These are phyloP conservation scores for Octodon degus DNA, from an alignment of 2,113 vertebrate genomes.

Conservation along the genomic window DNA sequence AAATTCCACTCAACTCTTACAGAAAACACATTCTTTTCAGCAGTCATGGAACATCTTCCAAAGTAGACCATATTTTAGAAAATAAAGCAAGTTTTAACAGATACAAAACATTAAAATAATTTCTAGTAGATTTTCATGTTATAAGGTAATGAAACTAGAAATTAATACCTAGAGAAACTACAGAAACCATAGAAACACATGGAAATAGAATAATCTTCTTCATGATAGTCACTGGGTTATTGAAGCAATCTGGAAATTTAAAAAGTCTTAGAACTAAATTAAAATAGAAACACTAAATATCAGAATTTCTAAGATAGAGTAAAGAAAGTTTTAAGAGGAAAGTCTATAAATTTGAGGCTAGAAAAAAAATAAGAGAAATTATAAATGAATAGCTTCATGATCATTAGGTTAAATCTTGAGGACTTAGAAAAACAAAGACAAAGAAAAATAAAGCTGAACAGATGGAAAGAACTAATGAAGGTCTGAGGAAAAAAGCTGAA, in stretches of 20 bases:
- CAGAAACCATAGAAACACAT: neutral
- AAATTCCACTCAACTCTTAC: neutral
- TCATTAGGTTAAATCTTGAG: neutral
- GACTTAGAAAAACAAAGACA: neutral
- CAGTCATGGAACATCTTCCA: neutral
- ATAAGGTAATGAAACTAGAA: neutral
- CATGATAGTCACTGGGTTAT: neutral
- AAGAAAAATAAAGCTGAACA: neutral
- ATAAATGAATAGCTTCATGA: neutral
- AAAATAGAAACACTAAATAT: neutral
- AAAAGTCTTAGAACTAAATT: neutral
- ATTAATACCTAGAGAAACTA: neutral
- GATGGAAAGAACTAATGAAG: neutral
- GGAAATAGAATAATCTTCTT: neutral
- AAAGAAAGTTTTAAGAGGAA: neutral
- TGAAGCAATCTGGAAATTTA: neutral
- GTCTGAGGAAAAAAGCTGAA: neutral
- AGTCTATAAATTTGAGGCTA: neutral
- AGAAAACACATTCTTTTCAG: neutral
- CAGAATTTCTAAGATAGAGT: neutral
- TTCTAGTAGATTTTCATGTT: neutral
- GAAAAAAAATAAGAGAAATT: neutral
- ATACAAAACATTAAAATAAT: neutral
- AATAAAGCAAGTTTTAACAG: neutral
- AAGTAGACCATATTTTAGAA: neutral